These are phyloP conservation scores for Syndactyla subalaris DNA, from an alignment of 2,797 vertebrate genomes.

Conservation along the genomic window DNA sequence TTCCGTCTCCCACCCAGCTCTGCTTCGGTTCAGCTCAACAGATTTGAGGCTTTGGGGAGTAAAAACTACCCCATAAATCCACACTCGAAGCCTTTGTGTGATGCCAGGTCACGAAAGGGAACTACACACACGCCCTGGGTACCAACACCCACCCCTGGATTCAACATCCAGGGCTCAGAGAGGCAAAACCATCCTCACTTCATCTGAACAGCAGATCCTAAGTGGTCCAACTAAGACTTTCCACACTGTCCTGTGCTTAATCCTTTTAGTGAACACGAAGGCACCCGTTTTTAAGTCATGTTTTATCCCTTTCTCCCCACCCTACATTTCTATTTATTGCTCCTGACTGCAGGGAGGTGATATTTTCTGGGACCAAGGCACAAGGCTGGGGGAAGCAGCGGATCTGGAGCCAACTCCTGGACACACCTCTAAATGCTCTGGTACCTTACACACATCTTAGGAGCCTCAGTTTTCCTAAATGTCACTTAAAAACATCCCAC, in stretches of 20 bases:
- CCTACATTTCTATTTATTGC: fast-evolving
- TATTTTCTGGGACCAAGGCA: neutral
- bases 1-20: neutral
- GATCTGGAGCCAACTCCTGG: neutral
- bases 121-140: neutral
- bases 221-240: neutral
- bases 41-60: neutral
- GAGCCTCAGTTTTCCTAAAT: neutral
- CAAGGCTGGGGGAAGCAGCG: neutral
- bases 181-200: fast-evolving
- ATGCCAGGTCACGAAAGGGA: neutral
- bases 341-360: neutral
- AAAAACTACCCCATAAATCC: slow-evolving; percentile 29
- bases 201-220: neutral
- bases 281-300: fast-evolving
- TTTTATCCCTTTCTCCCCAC: neutral
- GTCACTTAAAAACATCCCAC: neutral
- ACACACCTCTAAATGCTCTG: neutral
- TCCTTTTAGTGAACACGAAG: neutral
- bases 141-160: neutral
- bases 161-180: fast-evolving
- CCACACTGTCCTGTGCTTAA: neutral
- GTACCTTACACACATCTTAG: neutral
- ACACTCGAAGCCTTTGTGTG: neutral
- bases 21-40: neutral